phyloP scores from a whole-genome alignment of 2,888 invertebrate species.

The Metalampra italica region DNA sequence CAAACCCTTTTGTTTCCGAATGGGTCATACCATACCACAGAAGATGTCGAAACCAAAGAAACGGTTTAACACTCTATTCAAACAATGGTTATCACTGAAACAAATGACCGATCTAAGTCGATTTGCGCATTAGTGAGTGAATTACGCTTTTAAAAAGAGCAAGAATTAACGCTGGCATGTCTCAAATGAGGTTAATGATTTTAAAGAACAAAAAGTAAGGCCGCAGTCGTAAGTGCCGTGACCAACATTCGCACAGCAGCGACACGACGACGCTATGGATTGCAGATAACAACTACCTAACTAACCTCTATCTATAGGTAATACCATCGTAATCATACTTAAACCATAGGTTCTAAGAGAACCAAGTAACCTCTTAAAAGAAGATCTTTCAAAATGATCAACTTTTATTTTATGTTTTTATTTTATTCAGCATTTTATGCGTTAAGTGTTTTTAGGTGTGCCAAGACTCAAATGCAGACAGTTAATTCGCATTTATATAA shows the following conservation, averaged over 20 bases:
- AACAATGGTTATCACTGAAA: neutral
- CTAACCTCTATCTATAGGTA: too few relatives aligned
- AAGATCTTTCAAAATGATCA: too few relatives aligned
- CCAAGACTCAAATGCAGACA: too few relatives aligned
- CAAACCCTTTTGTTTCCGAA: too few relatives aligned
- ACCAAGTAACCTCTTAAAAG: too few relatives aligned
- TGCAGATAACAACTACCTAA: neutral
- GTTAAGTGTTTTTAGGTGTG: too few relatives aligned
- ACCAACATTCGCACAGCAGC: slow-evolving; percentile 18
- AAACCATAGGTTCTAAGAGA: too few relatives aligned
- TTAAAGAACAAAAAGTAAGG: slow-evolving; percentile 35
- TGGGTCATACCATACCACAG: too few relatives aligned
- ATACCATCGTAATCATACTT: neutral
- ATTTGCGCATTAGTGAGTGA: slow-evolving; percentile 3
- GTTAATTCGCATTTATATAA: too few relatives aligned
- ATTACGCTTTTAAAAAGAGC: slow-evolving; percentile 4
- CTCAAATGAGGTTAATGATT: slow-evolving; percentile 42
- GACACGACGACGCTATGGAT: neutral
- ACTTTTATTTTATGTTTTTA: too few relatives aligned
- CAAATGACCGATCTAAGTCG: slow-evolving; percentile 8
- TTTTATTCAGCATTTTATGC: too few relatives aligned
- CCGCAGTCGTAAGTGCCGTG: slow-evolving; percentile 15
- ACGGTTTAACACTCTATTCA: neutral
- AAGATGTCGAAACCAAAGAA: too few relatives aligned
- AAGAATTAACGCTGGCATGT: slow-evolving; percentile 22